A percentile compares a stretch with the other conserved stretches of the same genome.
phyloP scores from a whole-genome alignment of 2,113 vertebrate species.

The Nothocercus julius region DNA sequence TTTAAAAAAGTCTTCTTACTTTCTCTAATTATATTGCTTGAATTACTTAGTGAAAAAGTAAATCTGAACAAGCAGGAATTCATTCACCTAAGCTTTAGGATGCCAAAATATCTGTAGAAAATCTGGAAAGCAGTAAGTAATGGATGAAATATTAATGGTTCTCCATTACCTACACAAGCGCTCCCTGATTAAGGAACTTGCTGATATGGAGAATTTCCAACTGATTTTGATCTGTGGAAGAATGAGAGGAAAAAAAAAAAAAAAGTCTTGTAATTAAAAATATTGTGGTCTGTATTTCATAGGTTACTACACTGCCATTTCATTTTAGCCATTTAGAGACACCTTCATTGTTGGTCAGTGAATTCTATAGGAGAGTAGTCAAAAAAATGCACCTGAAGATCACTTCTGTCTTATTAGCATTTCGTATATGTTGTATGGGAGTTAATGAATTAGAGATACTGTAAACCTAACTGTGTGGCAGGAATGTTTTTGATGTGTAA shows the following conservation, averaged over 20 bases:
- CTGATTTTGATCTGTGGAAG: neutral
- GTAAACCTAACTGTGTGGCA: fast-evolving
- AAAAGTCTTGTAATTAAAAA: neutral
- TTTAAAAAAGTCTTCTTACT: neutral
- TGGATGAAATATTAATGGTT: slow-evolving; percentile 1
- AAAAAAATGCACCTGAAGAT: neutral
- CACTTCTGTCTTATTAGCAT: neutral
- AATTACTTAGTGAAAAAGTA: slow-evolving; percentile 3
- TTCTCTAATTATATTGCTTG: slow-evolving; percentile 25
- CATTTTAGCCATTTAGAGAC: neutral
- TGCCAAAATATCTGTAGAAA: neutral
- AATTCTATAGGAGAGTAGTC: neutral
- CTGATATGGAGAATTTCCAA: neutral
- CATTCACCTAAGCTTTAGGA: neutral
- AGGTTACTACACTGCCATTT: neutral
- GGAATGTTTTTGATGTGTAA: neutral
- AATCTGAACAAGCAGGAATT: slow-evolving; percentile 12
- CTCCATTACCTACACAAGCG: neutral
- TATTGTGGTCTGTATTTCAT: neutral
- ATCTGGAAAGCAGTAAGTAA: neutral
- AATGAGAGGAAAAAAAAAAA: neutral
- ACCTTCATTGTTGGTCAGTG: neutral
- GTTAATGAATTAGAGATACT: neutral
- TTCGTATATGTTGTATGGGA: fast-evolving
- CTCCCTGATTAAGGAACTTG: neutral